Conservation (phyloP, 2,888 invertebrate genomes). For the Harpalus rufipes region DNA sequence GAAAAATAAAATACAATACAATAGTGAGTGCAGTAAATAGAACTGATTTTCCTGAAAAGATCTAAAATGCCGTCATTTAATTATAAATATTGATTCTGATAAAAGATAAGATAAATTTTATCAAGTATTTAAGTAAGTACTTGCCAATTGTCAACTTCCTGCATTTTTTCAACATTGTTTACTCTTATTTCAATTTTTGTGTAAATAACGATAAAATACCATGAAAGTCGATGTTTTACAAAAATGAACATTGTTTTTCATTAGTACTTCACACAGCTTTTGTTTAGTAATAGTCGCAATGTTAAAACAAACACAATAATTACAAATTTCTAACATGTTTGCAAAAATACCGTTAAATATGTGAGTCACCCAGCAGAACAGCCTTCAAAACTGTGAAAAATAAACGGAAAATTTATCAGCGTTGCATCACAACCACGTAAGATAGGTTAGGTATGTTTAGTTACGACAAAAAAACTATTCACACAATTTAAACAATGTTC, state of each 20-base stretch:
- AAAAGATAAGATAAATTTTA: neutral
- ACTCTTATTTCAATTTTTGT: neutral
- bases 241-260: neutral
- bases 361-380: slow-evolving; percentile 1
- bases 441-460: neutral
- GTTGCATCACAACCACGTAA: neutral
- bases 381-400: slow-evolving; percentile 8
- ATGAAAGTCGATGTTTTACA: neutral
- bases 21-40: no score
- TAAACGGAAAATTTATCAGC: slow-evolving; percentile 1
- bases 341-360: slow-evolving; percentile 21
- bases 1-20: no score
- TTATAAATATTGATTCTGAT: neutral
- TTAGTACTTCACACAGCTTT: neutral
- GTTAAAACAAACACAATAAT: slow-evolving; percentile 1
- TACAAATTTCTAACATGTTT: slow-evolving; percentile 19
- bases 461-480: neutral
- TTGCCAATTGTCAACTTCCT: neutral
- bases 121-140: neutral
- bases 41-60: no score
- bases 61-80: no score
- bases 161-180: neutral
- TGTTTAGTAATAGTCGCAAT: neutral
- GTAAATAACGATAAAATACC: neutral
- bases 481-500: neutral